Percentiles rank a stretch among this genome's conserved stretches.
Conservation (phyloP, 2,113 vertebrate species). For the Phrynosoma platyrhinos region DNA sequence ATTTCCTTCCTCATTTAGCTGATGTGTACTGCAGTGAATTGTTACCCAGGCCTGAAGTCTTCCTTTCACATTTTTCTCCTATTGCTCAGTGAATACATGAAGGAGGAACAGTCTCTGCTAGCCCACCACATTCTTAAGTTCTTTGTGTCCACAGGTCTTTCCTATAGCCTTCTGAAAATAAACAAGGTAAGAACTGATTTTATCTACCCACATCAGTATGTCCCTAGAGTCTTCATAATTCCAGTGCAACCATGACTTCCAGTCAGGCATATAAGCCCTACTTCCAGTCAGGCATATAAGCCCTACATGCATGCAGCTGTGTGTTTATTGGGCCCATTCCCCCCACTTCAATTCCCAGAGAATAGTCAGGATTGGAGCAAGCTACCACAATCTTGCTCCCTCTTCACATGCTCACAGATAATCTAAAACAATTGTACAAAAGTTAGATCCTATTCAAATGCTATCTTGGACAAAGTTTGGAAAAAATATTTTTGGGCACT, state of each 20-base stretch:
- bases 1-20: not conserved
- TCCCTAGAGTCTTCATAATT: not conserved
- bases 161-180: not conserved
- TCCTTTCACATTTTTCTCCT: not conserved
- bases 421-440: not conserved
- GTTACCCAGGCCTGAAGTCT: not conserved
- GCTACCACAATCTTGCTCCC: no score
- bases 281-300: no score
- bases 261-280: not conserved
- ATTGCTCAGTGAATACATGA: not conserved
- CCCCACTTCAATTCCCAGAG: no score
- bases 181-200: not conserved
- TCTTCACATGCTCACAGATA: not conserved
- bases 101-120: not conserved
- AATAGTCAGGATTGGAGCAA: no score
- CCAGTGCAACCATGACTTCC: no score
- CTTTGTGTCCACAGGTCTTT: not conserved
- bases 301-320: no score
- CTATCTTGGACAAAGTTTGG: not conserved
- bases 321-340: no score
- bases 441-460: not conserved
- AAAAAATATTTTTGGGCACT: not conserved
- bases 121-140: not conserved
- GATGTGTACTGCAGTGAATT: not conserved
- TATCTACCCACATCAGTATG: not conserved